Conservation (phyloP, 2,888 invertebrate species). For the Galerucella pusilla region DNA sequence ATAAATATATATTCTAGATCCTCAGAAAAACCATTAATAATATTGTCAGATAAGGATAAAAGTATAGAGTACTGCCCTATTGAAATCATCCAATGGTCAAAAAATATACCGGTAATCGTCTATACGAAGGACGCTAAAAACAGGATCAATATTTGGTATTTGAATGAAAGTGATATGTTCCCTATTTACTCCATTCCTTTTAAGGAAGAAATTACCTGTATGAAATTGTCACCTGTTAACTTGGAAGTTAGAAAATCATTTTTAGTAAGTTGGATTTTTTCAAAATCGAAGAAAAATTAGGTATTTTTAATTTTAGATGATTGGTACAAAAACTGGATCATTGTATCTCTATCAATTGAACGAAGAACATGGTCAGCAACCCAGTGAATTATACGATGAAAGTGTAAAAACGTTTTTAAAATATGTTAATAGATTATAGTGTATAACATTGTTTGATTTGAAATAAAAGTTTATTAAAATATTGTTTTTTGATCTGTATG, state of each 20-base stretch:
- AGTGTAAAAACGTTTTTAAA: constrained; percentile 66
- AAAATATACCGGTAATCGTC: constrained; percentile 67
- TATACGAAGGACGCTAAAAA: constrained; percentile 65
- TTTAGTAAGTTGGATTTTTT: constrained; percentile 60
- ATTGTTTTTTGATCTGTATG: no score
- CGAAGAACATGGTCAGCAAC: constrained; percentile 62
- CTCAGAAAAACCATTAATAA: constrained; percentile 63
- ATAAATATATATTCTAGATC: constrained; percentile 65
- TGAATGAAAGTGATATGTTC: constrained; percentile 66
- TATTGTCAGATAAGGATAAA: constrained; percentile 58
- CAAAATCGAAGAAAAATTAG: constrained; percentile 10
- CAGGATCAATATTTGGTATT: constrained; percentile 69
- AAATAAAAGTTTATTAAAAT: constrained; percentile 8
- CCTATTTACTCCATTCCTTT: constrained; percentile 65
- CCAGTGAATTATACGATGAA: constrained; percentile 59
- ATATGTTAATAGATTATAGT: constrained; percentile 63
- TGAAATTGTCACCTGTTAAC: constrained; percentile 64
- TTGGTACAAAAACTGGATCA: constrained; percentile 64
- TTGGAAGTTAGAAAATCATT: constrained; percentile 60
- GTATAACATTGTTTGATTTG: background rate
- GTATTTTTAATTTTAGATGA: constrained; percentile 60
- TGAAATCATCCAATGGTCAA: constrained; percentile 68
- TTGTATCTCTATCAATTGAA: constrained; percentile 66
- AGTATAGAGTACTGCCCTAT: constrained; percentile 57
- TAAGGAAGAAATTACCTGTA: constrained; percentile 62